Percentiles rank a stretch among this genome's conserved stretches.
These are phyloP conservation scores for Eudasyphora cyanicolor DNA, from an alignment of 2,888 invertebrate species.

Conservation along the genomic window DNA sequence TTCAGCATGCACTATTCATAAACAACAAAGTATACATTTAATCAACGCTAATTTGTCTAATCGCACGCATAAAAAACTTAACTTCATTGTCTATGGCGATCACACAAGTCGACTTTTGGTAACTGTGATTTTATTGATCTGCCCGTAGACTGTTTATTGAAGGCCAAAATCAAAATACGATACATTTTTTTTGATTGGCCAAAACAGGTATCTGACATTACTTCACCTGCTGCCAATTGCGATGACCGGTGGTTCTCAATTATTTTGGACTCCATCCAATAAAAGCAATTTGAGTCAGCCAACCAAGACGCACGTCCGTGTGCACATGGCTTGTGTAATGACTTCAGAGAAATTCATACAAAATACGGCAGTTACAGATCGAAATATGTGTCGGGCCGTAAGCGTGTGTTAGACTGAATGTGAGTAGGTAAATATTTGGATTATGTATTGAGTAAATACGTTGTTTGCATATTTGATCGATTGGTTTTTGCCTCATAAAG, in stretches of 20 bases:
- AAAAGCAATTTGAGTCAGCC: neutral
- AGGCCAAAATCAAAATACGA: slow-evolving; percentile 22
- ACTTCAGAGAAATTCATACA: neutral
- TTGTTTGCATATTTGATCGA: slow-evolving; percentile 17
- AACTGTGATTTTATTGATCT: neutral
- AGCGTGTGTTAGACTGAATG: neutral
- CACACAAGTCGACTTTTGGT: neutral
- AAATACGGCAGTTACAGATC: slow-evolving; percentile 1
- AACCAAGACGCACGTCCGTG: neutral
- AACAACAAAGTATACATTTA: no score
- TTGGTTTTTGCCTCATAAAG: neutral
- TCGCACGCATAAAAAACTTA: neutral
- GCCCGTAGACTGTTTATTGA: neutral
- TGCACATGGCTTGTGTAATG: neutral
- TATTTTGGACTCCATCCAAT: neutral
- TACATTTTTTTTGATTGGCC: neutral
- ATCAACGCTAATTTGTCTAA: neutral
- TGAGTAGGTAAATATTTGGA: neutral
- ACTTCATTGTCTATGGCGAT: neutral
- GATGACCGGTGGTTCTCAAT: neutral
- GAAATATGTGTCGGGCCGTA: neutral
- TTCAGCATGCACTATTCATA: neutral
- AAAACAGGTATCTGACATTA: slow-evolving; percentile 35
- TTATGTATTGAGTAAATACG: slow-evolving; percentile 6
- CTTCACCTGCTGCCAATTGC: slow-evolving; percentile 28